Percentiles rank a stretch among this genome's conserved stretches.
Conservation (phyloP, 2,888 invertebrate genomes). For the Copidosoma aretas region DNA sequence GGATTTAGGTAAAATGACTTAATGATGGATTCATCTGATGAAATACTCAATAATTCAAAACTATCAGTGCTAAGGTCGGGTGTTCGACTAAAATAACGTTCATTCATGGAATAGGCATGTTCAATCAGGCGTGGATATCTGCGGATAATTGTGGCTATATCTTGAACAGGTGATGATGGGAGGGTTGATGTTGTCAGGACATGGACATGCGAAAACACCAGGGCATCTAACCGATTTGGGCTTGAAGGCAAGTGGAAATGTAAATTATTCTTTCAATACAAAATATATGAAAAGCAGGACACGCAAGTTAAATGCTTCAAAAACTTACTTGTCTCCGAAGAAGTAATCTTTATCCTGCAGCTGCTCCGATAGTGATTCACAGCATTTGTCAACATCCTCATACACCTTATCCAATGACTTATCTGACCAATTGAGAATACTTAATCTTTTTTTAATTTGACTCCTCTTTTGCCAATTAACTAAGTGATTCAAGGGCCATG, state of each 20-base stretch:
- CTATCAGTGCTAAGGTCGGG: conserved; percentile 37
- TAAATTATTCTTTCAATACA: no score
- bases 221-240: conserved; percentile 78
- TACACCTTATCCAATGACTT: conserved; percentile 81
- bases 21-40: conserved; percentile 47
- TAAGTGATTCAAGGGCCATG: conserved; percentile 88
- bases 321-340: conserved; percentile 76
- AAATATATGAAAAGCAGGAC: conserved; percentile 5
- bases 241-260: conserved; percentile 59
- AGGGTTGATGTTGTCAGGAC: conserved; percentile 63
- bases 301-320: conserved; percentile 18
- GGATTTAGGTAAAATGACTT: conserved; percentile 9
- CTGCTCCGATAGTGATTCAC: conserved; percentile 84
- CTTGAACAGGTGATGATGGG: conserved; percentile 47
- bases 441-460: conserved; percentile 74
- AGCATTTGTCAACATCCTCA: conserved; percentile 81
- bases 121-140: conserved; percentile 63
- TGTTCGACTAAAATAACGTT: conserved; percentile 42
- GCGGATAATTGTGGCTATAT: conserved; percentile 60
- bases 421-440: conserved; percentile 82
- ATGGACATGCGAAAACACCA: conserved; percentile 74
- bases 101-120: conserved; percentile 48
- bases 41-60: conserved; percentile 44
- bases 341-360: conserved; percentile 83
- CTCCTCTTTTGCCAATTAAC: conserved; percentile 80